A percentile compares a stretch with the other conserved stretches of the same genome.
These are phyloP conservation scores for Tethea ocularis DNA, from an alignment of 2,888 invertebrate species.

Conservation along the genomic window DNA sequence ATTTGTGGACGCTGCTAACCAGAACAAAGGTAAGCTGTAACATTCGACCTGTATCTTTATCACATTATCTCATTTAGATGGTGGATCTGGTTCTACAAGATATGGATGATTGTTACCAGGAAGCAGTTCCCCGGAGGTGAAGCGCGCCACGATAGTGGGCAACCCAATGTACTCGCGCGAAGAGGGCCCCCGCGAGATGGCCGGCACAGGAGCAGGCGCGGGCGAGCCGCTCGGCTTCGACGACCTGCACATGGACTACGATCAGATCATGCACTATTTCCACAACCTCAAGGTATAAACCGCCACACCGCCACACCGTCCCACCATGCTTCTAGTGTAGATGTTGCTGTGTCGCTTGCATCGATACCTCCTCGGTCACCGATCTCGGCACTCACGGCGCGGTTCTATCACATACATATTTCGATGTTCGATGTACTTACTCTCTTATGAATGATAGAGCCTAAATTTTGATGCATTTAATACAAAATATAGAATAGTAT, in stretches of 20 bases:
- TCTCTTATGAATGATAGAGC: conserved; percentile 78
- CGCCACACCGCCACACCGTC: conserved; percentile 53
- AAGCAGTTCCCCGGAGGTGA: conserved; percentile 86
- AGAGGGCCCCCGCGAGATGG: conserved; percentile 47
- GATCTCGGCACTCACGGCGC: conserved; percentile 37
- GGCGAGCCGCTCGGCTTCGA: conserved; percentile 89
- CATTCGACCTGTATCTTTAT: background rate
- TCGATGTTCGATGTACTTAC: conserved; percentile 64
- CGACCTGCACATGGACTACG: conserved; percentile 97
- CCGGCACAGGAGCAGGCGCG: conserved; percentile 48
- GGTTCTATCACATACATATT: conserved; percentile 53
- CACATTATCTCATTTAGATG: background rate
- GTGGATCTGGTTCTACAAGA: background rate
- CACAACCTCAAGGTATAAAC: conserved; percentile 96
- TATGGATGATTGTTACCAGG: conserved; percentile 39
- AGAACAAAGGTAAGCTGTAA: conserved; percentile 72
- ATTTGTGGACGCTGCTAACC: conserved; percentile 83
- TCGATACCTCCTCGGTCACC: conserved; percentile 47
- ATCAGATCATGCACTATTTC: conserved; percentile 99
- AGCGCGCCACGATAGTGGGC: conserved; percentile 93
- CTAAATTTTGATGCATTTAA: conserved; percentile 81
- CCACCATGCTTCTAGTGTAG: conserved; percentile 77
- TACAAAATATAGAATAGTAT: conserved; percentile 66
- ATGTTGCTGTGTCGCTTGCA: conserved; percentile 75
- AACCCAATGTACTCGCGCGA: conserved; percentile 93